These are phyloP conservation scores for Mesorhabditis belari DNA, from an alignment of 2,888 invertebrate genomes.

Conservation along the genomic window DNA sequence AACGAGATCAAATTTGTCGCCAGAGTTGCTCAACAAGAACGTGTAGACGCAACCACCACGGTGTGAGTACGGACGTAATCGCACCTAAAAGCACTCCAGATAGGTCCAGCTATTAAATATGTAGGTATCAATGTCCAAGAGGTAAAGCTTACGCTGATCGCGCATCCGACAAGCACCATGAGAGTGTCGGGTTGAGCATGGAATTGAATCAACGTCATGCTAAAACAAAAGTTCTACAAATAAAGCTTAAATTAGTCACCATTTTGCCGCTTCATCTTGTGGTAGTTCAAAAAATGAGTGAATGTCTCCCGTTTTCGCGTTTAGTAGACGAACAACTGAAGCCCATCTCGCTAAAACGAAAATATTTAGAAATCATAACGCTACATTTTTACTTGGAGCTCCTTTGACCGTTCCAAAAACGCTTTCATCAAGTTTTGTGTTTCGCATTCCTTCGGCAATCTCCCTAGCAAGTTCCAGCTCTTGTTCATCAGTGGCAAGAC, in stretches of 20 bases:
- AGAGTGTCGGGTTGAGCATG: constrained; percentile 63
- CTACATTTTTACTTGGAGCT: constrained; percentile 14
- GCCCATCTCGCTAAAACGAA: constrained; percentile 74
- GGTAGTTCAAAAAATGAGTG: constrained; percentile 73
- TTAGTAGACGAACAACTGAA: constrained; percentile 73
- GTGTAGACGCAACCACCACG: constrained; percentile 51
- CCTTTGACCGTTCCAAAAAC: constrained; percentile 93
- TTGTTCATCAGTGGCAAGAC: constrained; percentile 82
- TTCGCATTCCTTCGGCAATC: constrained; percentile 92
- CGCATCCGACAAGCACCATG: constrained; percentile 77
- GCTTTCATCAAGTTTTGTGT: constrained; percentile 81
- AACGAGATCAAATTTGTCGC: constrained; percentile 78
- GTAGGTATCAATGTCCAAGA: too few species aligned
- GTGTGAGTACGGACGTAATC: constrained; percentile 68
- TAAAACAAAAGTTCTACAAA: constrained; percentile 20
- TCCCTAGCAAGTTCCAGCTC: constrained; percentile 88
- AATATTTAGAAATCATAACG: constrained; percentile 61
- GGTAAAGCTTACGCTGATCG: too few species aligned
- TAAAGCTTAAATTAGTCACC: constrained; percentile 65
- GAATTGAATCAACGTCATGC: constrained; percentile 71
- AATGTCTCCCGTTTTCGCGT: constrained; percentile 75
- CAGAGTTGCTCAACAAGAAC: constrained; percentile 58
- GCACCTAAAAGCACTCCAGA: too few species aligned
- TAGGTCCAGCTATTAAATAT: too few species aligned
- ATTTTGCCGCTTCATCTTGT: constrained; percentile 92